phyloP scores from a whole-genome alignment of 2,797 vertebrate genomes.

The Eulemur coronatus region DNA sequence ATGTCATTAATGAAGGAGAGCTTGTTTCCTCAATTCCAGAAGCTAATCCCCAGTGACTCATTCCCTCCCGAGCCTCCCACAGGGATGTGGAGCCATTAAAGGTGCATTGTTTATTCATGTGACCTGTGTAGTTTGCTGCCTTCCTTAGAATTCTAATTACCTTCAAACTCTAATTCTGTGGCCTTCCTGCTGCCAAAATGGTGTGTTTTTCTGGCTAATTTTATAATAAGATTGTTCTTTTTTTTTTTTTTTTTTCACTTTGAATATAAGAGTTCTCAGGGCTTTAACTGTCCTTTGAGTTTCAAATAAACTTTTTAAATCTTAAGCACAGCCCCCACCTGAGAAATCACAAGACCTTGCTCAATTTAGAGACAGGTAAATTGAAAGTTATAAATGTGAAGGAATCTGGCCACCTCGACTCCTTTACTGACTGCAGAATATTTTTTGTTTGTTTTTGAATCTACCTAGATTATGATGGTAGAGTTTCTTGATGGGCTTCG shows the following conservation, averaged over 20 bases:
- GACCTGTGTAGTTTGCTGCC: neutral
- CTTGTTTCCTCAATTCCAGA: slow-evolving; percentile 4
- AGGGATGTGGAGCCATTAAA: neutral
- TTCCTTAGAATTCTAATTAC: neutral
- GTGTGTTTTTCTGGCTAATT: neutral
- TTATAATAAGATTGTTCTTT: accelerated
- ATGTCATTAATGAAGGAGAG: slow-evolving; percentile 1
- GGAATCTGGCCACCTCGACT: neutral
- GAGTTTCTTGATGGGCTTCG: neutral
- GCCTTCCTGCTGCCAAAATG: neutral
- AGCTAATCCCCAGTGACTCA: slow-evolving; percentile 63
- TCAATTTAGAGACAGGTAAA: neutral
- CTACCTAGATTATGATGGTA: neutral
- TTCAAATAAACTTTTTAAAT: neutral
- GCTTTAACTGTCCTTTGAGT: neutral
- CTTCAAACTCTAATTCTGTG: neutral
- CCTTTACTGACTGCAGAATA: neutral
- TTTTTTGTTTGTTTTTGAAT: neutral
- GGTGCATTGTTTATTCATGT: slow-evolving; percentile 3
- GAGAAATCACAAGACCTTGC: neutral
- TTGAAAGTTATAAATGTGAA: neutral
- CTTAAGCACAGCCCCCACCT: neutral
- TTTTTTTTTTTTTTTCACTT: neutral
- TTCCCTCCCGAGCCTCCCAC: slow-evolving; percentile 18
- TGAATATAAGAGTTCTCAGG: neutral